These are phyloP conservation scores for Brachymystax lenok DNA, from an alignment of 2,797 vertebrate genomes.

Conservation along the genomic window DNA sequence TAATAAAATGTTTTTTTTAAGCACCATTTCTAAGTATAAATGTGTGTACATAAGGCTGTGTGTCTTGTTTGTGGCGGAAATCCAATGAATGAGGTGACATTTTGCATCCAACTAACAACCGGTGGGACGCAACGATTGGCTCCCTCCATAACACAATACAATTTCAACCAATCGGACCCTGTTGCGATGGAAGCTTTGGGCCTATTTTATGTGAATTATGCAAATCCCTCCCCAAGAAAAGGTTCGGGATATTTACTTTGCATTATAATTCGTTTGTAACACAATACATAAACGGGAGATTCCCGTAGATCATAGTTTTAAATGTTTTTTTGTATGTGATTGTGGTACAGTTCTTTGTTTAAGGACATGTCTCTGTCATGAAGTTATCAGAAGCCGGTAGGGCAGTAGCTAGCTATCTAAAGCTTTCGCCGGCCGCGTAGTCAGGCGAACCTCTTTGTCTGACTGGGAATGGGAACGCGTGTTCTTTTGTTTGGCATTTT, in stretches of 20 bases:
- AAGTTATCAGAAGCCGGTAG: conserved; percentile 60
- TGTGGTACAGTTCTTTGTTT: background rate
- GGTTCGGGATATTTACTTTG: background rate
- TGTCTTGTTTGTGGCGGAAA: too few species aligned
- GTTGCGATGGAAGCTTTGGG: conserved; percentile 34
- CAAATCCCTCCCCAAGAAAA: conserved; percentile 56
- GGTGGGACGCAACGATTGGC: conserved; percentile 58
- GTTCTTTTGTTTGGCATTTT: conserved; percentile 79
- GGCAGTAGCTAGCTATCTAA: conserved; percentile 32
- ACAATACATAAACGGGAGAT: background rate
- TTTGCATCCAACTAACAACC: background rate
- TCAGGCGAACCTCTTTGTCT: conserved; percentile 81
- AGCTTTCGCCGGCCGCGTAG: conserved; percentile 71
- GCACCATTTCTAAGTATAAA: too few species aligned
- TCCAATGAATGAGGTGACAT: background rate
- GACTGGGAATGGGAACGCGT: conserved; percentile 64
- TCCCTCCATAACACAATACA: conserved; percentile 24
- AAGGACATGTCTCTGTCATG: conserved; percentile 53
- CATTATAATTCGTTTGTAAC: background rate
- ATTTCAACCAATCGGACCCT: conserved; percentile 56
- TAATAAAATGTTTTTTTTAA: too few species aligned
- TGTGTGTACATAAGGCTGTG: too few species aligned
- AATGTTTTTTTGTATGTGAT: conserved; percentile 1
- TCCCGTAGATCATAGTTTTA: conserved; percentile 8
- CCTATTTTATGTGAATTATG: conserved; percentile 52